Evolutionary conservation across 2,888 invertebrate genomes (phyloP), one percentile per base, ranked within the genome.

Genomic region (Drosophila antonietae): DNA sequence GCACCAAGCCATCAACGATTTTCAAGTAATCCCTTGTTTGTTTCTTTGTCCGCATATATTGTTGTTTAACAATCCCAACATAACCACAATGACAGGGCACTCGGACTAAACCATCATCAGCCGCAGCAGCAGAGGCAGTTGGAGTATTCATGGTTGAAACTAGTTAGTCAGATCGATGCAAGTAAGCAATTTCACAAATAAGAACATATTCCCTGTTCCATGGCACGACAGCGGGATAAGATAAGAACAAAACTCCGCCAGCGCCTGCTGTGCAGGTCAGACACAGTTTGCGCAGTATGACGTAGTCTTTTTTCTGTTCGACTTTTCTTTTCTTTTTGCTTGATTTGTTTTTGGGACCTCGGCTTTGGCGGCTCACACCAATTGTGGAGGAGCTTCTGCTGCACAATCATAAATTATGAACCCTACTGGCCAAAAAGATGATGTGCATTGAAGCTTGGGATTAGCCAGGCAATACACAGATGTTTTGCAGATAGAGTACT

Each of bases 131-230:
- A 12, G 51, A 12, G 33, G 23, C 37, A 37, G 52, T 37, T 53
- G 52, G 20, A 28, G 20, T 41, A 68, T 75, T 78, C 70, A 65
- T 76, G 80, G 83, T 65, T 62, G 78, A 79, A 80, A 83, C 80
- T 77, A 81, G 78, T 85, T 76, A 75, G 78, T 73, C 81, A 62
- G 86, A 83, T 88, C 86, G 63, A 70, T 57, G 62, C 73, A 87
- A 87, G 82, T 87, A 83, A 83, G 84, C 83, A 83, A 87, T 84
- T 83, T 83, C 87, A 86, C 83, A 83, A 83, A 87, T 86, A 87
- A 87, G 87, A 77, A 81, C 77, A 77, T 77, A 77, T 62, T 78
- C 77, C 64, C 44, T 65, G 75, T 75, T 71, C 64, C 71, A 62
- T 53, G 51, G 64, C 75, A 78, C 78, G 78, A 77, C 78, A 77